phyloP scores from a whole-genome alignment of 2,797 vertebrate species.

The Sardinella longiceps region DNA sequence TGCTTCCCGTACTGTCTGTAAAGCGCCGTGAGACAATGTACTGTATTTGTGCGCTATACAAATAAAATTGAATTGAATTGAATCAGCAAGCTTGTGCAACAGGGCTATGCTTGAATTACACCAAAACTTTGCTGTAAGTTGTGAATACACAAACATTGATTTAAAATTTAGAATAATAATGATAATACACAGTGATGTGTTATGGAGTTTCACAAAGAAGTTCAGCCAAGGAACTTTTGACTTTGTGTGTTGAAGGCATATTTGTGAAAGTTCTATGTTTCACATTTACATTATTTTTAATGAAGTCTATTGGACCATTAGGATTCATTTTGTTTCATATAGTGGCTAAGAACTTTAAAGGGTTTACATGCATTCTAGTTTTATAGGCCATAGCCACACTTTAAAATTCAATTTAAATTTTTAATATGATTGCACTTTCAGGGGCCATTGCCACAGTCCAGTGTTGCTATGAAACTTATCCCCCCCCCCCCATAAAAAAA shows the following conservation, averaged over 20 bases:
- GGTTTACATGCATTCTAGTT: not conserved
- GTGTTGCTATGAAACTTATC: not conserved
- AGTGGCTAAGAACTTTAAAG: not conserved
- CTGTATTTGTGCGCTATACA: no score
- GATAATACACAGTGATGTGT: no score
- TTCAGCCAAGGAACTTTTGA: not conserved
- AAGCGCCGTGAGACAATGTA: no score
- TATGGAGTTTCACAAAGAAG: not conserved
- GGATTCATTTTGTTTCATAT: not conserved
- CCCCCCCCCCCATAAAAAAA: not conserved
- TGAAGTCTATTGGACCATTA: not conserved
- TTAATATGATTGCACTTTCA: conserved; percentile 7
- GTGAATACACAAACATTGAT: no score
- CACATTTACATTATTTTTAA: not conserved
- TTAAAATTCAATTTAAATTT: not conserved
- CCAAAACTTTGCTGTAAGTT: no score
- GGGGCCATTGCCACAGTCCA: not conserved
- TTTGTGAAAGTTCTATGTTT: not conserved
- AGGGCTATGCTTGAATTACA: no score
- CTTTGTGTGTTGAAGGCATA: not conserved
- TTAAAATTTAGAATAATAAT: no score
- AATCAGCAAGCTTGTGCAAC: no score
- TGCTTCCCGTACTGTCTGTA: no score
- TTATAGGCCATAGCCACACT: not conserved
- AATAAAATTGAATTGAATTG: no score